Evolutionary conservation across 1,140 invertebrate genomes (phyloP).

Genomic region (Leptonema lineaticorne): DNA sequence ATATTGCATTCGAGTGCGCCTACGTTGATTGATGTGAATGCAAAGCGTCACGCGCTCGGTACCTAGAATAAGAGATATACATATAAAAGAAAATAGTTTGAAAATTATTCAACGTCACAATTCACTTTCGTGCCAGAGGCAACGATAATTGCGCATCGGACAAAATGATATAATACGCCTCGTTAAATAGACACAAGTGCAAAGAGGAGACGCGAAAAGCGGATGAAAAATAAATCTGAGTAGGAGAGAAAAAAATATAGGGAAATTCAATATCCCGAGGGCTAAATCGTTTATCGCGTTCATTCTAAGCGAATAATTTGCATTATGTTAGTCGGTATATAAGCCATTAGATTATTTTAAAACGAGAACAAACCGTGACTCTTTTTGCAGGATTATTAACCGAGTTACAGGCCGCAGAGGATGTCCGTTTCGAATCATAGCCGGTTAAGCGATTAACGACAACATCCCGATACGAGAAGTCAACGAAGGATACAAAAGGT

Average conservation of each 20-base stretch:
- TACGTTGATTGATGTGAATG: constrained; percentile 1
- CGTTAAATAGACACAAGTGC: constrained; percentile 5
- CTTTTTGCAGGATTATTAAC: constrained; percentile 26
- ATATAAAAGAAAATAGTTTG: not conserved
- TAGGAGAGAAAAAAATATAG: no score
- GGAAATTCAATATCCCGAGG: no score
- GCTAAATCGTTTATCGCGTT: not conserved
- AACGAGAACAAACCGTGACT: constrained; percentile 18
- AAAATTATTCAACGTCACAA: constrained; percentile 5
- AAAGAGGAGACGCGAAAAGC: not conserved
- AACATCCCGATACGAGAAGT: not conserved
- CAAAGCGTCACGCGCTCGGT: not conserved
- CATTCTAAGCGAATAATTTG: not conserved
- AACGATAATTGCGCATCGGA: not conserved
- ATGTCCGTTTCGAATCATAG: constrained; percentile 12
- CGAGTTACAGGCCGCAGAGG: constrained; percentile 24
- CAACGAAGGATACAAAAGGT: not conserved
- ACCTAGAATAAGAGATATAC: not conserved
- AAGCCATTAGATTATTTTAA: constrained; percentile 21
- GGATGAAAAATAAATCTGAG: no score
- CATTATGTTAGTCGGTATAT: constrained; percentile 27
- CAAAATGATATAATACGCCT: constrained; percentile 12
- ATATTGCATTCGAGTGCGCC: no score
- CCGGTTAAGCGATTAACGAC: constrained; percentile 1
- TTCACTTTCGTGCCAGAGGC: constrained; percentile 11